phyloP scores from a whole-genome alignment of 1,140 invertebrate genomes.

The Dinoponera quadriceps region DNA sequence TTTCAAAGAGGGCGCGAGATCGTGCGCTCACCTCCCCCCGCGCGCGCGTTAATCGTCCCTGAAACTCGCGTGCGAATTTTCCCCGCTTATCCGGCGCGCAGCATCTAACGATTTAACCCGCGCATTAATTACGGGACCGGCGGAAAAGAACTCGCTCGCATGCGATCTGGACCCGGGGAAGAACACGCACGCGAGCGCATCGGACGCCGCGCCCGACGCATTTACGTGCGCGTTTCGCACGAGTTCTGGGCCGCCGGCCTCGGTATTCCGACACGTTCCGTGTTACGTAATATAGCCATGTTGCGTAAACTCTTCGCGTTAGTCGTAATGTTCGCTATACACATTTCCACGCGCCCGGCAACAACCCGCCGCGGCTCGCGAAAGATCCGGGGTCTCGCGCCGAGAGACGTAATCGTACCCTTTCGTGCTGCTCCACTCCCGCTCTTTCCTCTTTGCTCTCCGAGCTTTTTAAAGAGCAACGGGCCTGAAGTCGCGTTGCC shows the following conservation, averaged over 20 bases:
- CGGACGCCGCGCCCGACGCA: constrained; percentile 50
- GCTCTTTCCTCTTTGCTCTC: constrained; percentile 12
- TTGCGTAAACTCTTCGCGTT: constrained; percentile 74
- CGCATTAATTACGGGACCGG: background rate
- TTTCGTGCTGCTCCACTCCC: constrained; percentile 16
- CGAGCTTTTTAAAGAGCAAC: no score
- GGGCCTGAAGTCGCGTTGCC: no score
- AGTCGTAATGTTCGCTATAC: constrained; percentile 66
- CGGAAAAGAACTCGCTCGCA: background rate
- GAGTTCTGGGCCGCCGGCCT: constrained; percentile 48
- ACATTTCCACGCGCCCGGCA: constrained; percentile 72
- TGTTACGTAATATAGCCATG: constrained; percentile 74
- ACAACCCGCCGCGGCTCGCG: constrained; percentile 56
- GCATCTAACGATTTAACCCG: constrained; percentile 10
- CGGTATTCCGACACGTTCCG: constrained; percentile 66
- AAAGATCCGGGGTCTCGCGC: background rate
- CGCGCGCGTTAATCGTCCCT: no score
- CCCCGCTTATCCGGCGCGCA: background rate
- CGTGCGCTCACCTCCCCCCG: no score
- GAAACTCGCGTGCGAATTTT: background rate
- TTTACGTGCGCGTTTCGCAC: constrained; percentile 13
- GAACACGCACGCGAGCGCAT: constrained; percentile 44
- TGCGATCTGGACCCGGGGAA: constrained; percentile 7
- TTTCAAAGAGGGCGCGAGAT: background rate
- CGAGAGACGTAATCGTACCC: constrained; percentile 44